Evolutionary conservation across 1,140 invertebrate genomes (phyloP), one percentile per base, ranked within the genome.

Genomic region (Panagrolaimus sp.): DNA sequence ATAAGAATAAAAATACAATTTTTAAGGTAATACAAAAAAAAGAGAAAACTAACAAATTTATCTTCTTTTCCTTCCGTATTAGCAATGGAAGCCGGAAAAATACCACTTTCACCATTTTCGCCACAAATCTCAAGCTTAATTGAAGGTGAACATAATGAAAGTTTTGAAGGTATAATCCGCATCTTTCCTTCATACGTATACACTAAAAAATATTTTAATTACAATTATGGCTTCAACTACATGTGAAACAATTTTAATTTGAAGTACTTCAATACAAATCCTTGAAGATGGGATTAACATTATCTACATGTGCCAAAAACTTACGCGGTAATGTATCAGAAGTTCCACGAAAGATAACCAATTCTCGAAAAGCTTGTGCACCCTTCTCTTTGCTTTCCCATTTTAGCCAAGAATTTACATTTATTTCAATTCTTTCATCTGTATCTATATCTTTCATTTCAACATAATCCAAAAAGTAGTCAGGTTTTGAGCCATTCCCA

Each of bases 151-250:
- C 65, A 20, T 5, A 53, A 65, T 20, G 62, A 14, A 57, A 53
- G 14, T 23, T 31, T 48, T 14, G 45, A 48, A 9, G 62, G 44
- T 1, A 38, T 25, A 9, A 77, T 46, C 11, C 67, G 38, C 1
- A 76, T 67, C 25, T 78, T 76, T 11, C 74, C 74, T 38, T 76
- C 74, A 61, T 79, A 76, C n/a, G 67, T 57, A n/a, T 79, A 79
- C 46, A 76, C 31, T 38, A 38, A 38, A 38, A 38, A 38, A 38
- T 38, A 38, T 38, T 4, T 2, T 2, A 38, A 38, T 38, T 38
- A 38, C 2, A 38, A 38, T 38, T 38, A 38, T 38, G 31, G 31
- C 7, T 38, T 38, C 31, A 38, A 7, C 31, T 38, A 38, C 31
- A 38, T 38, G 2, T 38, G 31, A 38, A 38, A 38, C 31, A 38